Percentiles rank a stretch among this genome's conserved stretches.
Conservation (phyloP, 2,888 invertebrate species). For the Ichneumoninae sp. region DNA sequence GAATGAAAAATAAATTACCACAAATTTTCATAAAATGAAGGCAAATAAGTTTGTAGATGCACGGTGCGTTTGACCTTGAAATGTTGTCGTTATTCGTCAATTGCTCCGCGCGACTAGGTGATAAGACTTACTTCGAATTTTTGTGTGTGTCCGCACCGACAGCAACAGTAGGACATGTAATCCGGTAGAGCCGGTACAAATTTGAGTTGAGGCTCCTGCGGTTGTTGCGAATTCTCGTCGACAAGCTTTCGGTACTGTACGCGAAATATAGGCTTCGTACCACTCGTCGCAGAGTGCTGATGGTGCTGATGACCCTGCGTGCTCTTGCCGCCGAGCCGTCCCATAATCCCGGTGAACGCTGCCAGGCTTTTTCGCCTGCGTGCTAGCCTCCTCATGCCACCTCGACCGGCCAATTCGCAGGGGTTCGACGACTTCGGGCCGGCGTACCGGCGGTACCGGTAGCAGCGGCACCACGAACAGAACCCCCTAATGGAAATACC, state of each 20-base stretch:
- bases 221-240: slow-evolving; percentile 85
- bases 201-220: slow-evolving; percentile 82
- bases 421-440: slow-evolving; percentile 37
- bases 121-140: slow-evolving; percentile 85
- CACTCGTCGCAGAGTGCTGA: slow-evolving; percentile 73
- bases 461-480: slow-evolving; percentile 18
- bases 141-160: slow-evolving; percentile 87
- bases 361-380: slow-evolving; percentile 82
- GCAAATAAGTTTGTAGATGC: not conserved
- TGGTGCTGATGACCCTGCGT: slow-evolving; percentile 69
- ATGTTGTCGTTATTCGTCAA: not conserved
- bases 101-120: not conserved
- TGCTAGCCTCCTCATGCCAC: slow-evolving; percentile 83
- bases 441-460: slow-evolving; percentile 44
- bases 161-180: slow-evolving; percentile 87
- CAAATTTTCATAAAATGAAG: not conserved
- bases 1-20: not conserved
- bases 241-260: slow-evolving; percentile 87
- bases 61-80: not conserved
- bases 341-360: slow-evolving; percentile 85
- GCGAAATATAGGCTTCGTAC: slow-evolving; percentile 85
- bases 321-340: slow-evolving; percentile 85
- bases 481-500: not conserved
- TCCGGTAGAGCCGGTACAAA: slow-evolving; percentile 86
- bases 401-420: slow-evolving; percentile 61